Base-by-base conservation (phyloP, 2,113 vertebrate species). In the Actenoides hombroni region DNA sequence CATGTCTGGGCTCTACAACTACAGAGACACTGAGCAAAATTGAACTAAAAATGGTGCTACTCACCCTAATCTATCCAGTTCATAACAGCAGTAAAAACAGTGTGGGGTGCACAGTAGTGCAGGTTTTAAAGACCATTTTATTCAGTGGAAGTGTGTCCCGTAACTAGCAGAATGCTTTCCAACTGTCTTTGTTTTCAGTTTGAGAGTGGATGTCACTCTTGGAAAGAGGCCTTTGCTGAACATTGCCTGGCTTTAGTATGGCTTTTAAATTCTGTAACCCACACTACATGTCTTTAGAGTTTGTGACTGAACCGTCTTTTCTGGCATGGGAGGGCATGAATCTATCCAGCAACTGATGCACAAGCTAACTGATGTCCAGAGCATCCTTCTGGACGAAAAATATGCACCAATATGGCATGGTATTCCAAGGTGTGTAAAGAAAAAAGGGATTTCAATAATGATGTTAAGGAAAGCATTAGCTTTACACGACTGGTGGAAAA, bases 51-150 rank as follows among this genome's bases (percentile, higher is more conserved):
- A 46, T 80, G 49, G 44, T 88, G 59, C 40, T 89, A 24, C 70
- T 92, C 83, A 56, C 85, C 86, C 90, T 93, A 71, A 94, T 87
- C 65, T 86, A 84, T 44, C 60, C 67, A 44, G 74, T 94, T 96
- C 86, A 71, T 82, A 92, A 89, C 46, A 93, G 70, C 73, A 93
- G 69, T 91, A 91, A 93, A 95, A 92, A 33, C 86, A 94, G 76
- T 13, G 13, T 61, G 40, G 33, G 61, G 60, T 84, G 31, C 83
- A 84, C 65, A 82, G 76, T 92, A 83, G n/a, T 40, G 23, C 75
- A 78, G 67, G 29, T 92, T 94, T 95, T 93, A 94, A 92, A 93
- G 84, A 26, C 25, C 64, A 65, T 86, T 91, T 90, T 89, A 82
- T 90, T 75, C 59, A 75, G 49, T 96, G 59, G 35, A 96, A 94